Percentiles rank a stretch among this genome's conserved stretches.
phyloP scores from a whole-genome alignment of 2,797 vertebrate genomes.

The Percopsis omiscomaycus region DNA sequence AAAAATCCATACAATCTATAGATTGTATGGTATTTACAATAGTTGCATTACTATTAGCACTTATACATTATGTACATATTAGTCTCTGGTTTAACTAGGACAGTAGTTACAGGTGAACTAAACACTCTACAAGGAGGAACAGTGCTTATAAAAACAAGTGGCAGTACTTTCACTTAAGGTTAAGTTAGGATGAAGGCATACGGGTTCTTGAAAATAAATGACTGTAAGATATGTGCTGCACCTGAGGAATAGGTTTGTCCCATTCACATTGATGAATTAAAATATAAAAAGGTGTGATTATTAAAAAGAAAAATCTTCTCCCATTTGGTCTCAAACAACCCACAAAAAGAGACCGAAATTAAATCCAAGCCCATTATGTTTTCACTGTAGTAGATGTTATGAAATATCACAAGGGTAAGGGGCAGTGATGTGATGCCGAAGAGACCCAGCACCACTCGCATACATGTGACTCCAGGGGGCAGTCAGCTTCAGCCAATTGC shows the following conservation, averaged over 20 bases:
- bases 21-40: slow-evolving; percentile 74
- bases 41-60: slow-evolving; percentile 73
- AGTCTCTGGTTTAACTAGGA: slow-evolving; percentile 74
- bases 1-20: slow-evolving; percentile 43
- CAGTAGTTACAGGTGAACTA: slow-evolving; percentile 72
- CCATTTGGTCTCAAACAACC: slow-evolving; percentile 5
- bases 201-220: slow-evolving; percentile 14
- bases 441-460: no score
- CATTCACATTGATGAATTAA: slow-evolving; percentile 1
- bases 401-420: no score
- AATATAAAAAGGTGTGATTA: slow-evolving; percentile 25
- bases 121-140: slow-evolving; percentile 66
- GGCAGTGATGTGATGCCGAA: no score
- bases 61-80: slow-evolving; percentile 81
- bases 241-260: slow-evolving; percentile 6
- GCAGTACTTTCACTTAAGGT: slow-evolving; percentile 67
- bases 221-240: slow-evolving; percentile 17
- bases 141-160: slow-evolving; percentile 64
- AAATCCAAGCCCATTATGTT: no score
- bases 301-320: not conserved
- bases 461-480: no score
- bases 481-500: no score
- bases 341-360: not conserved
- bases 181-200: slow-evolving; percentile 46
- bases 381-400: no score